phyloP scores from a whole-genome alignment of 2,888 invertebrate species.

The Eupithecia tripunctaria region DNA sequence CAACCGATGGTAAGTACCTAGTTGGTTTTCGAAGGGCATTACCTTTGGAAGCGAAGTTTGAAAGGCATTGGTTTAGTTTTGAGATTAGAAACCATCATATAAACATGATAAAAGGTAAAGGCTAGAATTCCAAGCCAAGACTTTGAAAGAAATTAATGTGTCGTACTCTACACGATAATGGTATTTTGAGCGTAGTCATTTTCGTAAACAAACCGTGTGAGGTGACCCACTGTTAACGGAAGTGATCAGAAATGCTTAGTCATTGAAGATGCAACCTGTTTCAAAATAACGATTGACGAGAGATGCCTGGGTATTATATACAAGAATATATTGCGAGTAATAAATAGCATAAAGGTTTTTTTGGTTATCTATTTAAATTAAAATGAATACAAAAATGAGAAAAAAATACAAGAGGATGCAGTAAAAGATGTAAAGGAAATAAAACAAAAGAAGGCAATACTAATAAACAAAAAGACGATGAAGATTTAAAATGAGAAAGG shows the following conservation, averaged over 20 bases:
- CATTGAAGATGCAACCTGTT: not conserved
- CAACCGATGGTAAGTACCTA: not conserved
- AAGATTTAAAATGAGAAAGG: not conserved
- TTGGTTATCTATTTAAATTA: no score
- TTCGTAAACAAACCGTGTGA: not conserved
- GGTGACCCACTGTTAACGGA: not conserved
- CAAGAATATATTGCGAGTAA: no score
- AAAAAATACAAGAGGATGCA: not conserved
- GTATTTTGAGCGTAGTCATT: not conserved
- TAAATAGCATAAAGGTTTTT: no score
- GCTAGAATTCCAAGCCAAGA: not conserved
- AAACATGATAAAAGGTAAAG: not conserved
- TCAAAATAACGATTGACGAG: not conserved
- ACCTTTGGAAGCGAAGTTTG: not conserved
- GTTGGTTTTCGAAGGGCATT: constrained; percentile 1
- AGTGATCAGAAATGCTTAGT: not conserved
- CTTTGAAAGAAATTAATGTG: not conserved
- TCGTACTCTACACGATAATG: not conserved
- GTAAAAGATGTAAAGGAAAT: not conserved
- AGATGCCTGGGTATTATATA: no score
- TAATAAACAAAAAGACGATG: not conserved
- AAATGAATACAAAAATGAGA: no score
- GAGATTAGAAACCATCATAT: not conserved
- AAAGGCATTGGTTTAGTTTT: not conserved
- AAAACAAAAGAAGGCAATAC: not conserved